Percentiles rank a stretch among this genome's conserved stretches.
These are phyloP conservation scores for Coluber constrictor DNA, from an alignment of 2,797 vertebrate genomes.

Conservation along the genomic window DNA sequence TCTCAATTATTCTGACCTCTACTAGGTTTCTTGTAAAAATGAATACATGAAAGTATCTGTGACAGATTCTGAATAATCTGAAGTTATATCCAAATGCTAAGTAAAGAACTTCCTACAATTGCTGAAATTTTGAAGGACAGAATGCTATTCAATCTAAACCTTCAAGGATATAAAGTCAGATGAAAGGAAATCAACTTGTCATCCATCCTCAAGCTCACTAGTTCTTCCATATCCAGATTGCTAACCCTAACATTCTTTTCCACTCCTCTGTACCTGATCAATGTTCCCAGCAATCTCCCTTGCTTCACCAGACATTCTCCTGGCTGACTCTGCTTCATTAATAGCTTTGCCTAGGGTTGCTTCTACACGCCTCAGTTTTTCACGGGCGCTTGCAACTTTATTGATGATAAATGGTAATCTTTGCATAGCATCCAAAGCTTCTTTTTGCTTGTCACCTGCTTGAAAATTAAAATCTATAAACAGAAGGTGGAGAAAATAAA, in stretches of 20 bases:
- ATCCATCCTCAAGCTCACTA: not conserved
- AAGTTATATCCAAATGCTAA: not conserved
- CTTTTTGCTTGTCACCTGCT: constrained; percentile 69
- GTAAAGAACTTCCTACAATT: not conserved
- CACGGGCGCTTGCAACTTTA: constrained; percentile 73
- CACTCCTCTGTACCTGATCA: constrained; percentile 62
- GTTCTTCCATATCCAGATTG: not conserved
- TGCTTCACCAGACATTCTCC: constrained; percentile 40
- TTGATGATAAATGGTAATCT: constrained; percentile 77
- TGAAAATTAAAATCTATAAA: constrained; percentile 83
- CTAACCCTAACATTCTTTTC: rapidly evolving
- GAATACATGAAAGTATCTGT: not conserved
- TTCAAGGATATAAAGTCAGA: not conserved
- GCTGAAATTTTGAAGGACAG: not conserved
- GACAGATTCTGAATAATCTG: not conserved
- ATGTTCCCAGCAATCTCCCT: constrained; percentile 62
- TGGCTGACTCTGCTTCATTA: constrained; percentile 56
- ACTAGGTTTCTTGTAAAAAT: not conserved
- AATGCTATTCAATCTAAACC: not conserved
- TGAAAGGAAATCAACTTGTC: not conserved
- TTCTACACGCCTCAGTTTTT: constrained; percentile 69
- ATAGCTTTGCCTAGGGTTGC: constrained; percentile 64
- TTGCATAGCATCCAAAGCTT: constrained; percentile 78
- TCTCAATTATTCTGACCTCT: not conserved
- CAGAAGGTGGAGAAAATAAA: not conserved